Base-by-base conservation (phyloP, 2,797 vertebrate species). In the Hippopotamyrus pictus region DNA sequence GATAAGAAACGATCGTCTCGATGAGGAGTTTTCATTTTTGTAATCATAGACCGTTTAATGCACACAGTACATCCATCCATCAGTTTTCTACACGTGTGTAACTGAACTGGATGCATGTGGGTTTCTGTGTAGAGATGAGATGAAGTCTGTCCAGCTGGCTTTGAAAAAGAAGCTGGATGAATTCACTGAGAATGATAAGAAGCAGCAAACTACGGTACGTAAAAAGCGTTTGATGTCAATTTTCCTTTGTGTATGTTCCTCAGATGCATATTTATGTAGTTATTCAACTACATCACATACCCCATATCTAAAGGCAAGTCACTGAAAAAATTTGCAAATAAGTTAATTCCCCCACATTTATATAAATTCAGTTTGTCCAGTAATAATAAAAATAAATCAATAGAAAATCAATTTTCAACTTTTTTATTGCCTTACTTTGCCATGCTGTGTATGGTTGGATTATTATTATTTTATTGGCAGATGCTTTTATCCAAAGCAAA, bases 131-230 rank as follows among this genome's bases (percentile, higher is more conserved):
- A 93, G 94, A 99, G 98, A 95, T 94, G 98, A 99, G 96, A 98
- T 99, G 97, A 99, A 97, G 95, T 97, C 97, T 92, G 97, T 99
- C 91, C 98, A 99, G 96, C 96, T 97, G 90, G 95, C 97, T 92
- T 96, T 99, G 95, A 97, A 98, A 94, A 99, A 97, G 95, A 98
- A 99, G 93, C 97, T 99, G 95, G 98, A 98, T 92, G 98, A 99
- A 93, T 97, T 97, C 90, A 94, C 96, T 54, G 97, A 98, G 94
- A 97, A 96, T 94, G 97, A 97, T 17, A 97, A 99, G 93, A 99
- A 99, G 93, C 97, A 99, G 93, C 97, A 99, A 94, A 97, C 98
- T 90, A 99, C 97, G 0, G 98, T 99, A 94, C 98, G 97, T 53
- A 37, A 4, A 41, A 46, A 7, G 3, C 46, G 3, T 0, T n/a